A percentile compares a stretch with the other conserved stretches of the same genome.
Evolutionary conservation across 1,140 invertebrate species (phyloP).

Genomic region (Dendrolimus punctatus): DNA sequence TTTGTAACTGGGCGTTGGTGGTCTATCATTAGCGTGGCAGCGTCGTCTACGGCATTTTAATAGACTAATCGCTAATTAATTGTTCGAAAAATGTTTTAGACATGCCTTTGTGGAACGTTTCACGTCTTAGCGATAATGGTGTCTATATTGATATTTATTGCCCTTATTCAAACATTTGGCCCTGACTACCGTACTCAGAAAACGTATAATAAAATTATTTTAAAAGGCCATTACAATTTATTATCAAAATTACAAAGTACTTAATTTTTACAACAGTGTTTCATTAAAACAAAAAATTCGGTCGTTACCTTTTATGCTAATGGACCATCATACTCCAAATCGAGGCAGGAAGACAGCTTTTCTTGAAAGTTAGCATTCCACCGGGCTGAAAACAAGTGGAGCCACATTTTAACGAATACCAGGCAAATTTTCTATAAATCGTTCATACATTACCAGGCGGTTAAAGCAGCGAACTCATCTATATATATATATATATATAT

Average conservation of each 20-base stretch:
- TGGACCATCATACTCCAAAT: too few species aligned
- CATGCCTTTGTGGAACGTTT: conserved; percentile 13
- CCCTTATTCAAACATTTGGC: too few species aligned
- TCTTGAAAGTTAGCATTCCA: neutral
- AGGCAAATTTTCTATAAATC: too few species aligned
- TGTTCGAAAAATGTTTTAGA: conserved; percentile 16
- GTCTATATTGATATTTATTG: too few species aligned
- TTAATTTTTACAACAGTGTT: neutral
- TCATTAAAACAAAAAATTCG: neutral
- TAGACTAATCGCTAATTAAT: conserved; percentile 48
- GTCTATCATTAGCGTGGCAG: conserved; percentile 43
- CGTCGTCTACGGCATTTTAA: conserved; percentile 53
- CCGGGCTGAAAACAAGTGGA: neutral
- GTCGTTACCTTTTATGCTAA: too few species aligned
- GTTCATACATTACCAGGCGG: too few species aligned
- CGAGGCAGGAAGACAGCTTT: too few species aligned
- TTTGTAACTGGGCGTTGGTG: conserved; percentile 48
- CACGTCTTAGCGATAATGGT: conserved; percentile 6
- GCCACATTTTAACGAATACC: too few species aligned
- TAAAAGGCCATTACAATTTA: too few species aligned
- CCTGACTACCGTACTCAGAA: neutral
- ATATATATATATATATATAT: too few species aligned
- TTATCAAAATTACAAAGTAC: too few species aligned
- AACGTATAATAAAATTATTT: neutral
- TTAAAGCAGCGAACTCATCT: too few species aligned